Evolutionary conservation across 2,888 invertebrate species (phyloP).

Genomic region (Cheilosia soror): DNA sequence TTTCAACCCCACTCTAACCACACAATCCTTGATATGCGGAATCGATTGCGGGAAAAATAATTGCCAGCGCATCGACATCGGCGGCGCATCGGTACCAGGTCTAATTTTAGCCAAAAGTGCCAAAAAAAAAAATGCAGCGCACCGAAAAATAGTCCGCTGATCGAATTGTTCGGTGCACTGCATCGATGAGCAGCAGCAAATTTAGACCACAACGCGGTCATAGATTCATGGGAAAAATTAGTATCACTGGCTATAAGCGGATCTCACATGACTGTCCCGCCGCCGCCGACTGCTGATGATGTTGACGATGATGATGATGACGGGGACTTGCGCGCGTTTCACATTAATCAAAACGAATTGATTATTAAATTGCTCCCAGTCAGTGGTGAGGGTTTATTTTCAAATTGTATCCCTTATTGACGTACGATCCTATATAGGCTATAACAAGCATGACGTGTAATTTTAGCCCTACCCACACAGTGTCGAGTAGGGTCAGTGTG

Average conservation of each 20-base stretch:
- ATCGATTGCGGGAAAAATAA: constrained; percentile 79
- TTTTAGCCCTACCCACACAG: neutral
- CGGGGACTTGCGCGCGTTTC: constrained; percentile 34
- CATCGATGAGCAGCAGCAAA: constrained; percentile 33
- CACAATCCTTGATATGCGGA: constrained; percentile 81
- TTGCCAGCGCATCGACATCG: constrained; percentile 79
- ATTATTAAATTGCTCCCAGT: constrained; percentile 25
- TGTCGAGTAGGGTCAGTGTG: constrained; percentile 42
- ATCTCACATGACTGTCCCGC: constrained; percentile 66
- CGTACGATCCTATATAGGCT: constrained; percentile 12
- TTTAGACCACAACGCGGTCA: constrained; percentile 63
- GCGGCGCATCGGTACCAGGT: constrained; percentile 31
- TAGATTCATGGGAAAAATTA: constrained; percentile 53
- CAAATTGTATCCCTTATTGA: constrained; percentile 34
- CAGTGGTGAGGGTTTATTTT: too few relatives aligned
- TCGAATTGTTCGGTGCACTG: constrained; percentile 54
- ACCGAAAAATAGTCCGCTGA: constrained; percentile 22
- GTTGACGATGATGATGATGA: constrained; percentile 27
- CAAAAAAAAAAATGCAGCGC: neutral
- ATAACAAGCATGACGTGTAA: constrained; percentile 48
- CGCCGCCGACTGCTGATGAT: constrained; percentile 24
- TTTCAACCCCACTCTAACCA: constrained; percentile 49
- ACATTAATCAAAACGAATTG: constrained; percentile 48
- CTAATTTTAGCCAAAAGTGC: constrained; percentile 47
- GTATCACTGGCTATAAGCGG: constrained; percentile 41